phyloP scores from a whole-genome alignment of 2,888 invertebrate species.

The Sphecodes monilicornis region DNA sequence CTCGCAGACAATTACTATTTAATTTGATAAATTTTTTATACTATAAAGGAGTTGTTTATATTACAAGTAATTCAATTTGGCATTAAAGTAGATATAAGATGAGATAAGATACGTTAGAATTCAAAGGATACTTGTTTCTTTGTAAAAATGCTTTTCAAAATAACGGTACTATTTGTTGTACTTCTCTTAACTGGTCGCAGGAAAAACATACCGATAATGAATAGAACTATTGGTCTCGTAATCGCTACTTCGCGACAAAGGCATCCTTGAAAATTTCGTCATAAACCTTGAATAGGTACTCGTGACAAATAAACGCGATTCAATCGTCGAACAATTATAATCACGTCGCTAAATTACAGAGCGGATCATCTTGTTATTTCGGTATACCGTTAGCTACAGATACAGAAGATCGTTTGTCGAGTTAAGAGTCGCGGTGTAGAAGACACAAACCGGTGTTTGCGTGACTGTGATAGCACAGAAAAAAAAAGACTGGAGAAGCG shows the following conservation, averaged over 20 bases:
- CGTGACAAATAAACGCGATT: background rate
- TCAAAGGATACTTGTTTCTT: no score
- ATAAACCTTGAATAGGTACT: background rate
- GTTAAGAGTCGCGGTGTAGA: constrained; percentile 39
- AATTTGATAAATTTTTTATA: no score
- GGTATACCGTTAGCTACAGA: constrained; percentile 9
- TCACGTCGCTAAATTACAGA: constrained; percentile 26
- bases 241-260: background rate
- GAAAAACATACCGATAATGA: background rate
- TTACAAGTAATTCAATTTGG: background rate
- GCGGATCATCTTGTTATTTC: constrained; percentile 28
- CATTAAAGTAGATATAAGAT: no score
- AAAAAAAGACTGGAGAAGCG: constrained; percentile 10
- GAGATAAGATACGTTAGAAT: no score
- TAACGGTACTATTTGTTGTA: background rate
- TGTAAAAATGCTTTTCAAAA: no score
- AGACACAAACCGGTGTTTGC: constrained; percentile 42
- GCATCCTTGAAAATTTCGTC: background rate
- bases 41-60: no score
- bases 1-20: no score
- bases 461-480: constrained; percentile 42
- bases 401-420: constrained; percentile 34
- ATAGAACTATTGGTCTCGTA: background rate
- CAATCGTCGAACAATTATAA: background rate
- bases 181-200: background rate